Percentiles rank a stretch among this genome's conserved stretches.
These are phyloP conservation scores for Desoria tigrina DNA, from an alignment of 2,888 invertebrate genomes.

Conservation along the genomic window DNA sequence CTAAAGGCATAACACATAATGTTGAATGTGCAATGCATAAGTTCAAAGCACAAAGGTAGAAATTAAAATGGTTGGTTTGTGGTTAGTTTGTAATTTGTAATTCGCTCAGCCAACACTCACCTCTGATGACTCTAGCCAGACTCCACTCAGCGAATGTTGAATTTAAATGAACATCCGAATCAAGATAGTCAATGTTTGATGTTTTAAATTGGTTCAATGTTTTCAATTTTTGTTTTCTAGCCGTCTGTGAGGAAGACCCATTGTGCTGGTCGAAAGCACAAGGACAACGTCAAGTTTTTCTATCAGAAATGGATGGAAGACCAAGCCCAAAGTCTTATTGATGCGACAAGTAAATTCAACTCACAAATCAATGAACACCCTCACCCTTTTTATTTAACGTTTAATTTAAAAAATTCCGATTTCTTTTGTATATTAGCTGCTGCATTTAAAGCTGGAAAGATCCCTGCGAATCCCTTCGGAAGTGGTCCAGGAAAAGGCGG, in stretches of 20 bases:
- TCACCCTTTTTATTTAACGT: not conserved
- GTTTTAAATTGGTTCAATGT: no score
- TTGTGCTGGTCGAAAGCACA: constrained; percentile 97
- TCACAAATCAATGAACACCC: not conserved
- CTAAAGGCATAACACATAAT: no score
- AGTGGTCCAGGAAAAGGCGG: constrained; percentile 59
- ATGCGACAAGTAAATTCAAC: constrained; percentile 71
- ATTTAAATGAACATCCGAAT: no score
- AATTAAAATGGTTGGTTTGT: no score
- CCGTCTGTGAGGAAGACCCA: constrained; percentile 99
- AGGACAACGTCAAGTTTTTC: constrained; percentile 98
- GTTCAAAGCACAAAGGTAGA: no score
- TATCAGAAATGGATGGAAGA: constrained; percentile 99
- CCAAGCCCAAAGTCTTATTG: constrained; percentile 97
- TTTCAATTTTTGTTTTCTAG: no score
- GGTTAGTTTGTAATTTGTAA: no score
- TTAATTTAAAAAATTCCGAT: not conserved
- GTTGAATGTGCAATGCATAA: no score
- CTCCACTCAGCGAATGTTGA: no score
- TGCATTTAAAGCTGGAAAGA: constrained; percentile 95
- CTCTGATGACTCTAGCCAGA: no score
- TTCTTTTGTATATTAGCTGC: constrained; percentile 64
- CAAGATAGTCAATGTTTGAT: no score
- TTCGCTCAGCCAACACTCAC: no score
- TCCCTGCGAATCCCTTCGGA: constrained; percentile 83